Conservation (phyloP, 1,140 invertebrate genomes). For the Thaumatotibia leucotreta region DNA sequence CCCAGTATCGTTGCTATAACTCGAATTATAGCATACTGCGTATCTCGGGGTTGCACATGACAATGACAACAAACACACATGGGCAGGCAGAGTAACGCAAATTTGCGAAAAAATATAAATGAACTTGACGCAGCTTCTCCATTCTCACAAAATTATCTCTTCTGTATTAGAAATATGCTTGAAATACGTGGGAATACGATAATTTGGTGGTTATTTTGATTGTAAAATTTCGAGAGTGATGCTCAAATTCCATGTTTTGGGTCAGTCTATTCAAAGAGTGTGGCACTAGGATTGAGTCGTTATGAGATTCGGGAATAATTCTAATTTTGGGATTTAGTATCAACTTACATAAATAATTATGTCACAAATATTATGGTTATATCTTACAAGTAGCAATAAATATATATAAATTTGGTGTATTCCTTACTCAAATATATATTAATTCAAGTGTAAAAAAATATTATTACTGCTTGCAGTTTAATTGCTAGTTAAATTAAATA, state of each 20-base stretch:
- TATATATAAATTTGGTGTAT: too few relatives aligned
- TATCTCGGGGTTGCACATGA: conserved; percentile 28
- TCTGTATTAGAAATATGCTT: background rate
- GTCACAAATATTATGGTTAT: too few relatives aligned
- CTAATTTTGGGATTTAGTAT: background rate
- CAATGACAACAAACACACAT: conserved; percentile 68
- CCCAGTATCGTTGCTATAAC: conserved; percentile 23
- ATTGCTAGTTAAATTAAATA: too few relatives aligned
- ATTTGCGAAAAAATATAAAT: background rate
- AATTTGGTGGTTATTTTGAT: background rate
- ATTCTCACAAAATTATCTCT: background rate
- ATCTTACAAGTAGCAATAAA: too few relatives aligned
- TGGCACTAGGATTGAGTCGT: background rate
- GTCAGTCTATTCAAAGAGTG: background rate
- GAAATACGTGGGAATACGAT: background rate
- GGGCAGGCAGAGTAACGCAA: conserved; percentile 17
- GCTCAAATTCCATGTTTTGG: background rate
- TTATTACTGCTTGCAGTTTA: too few relatives aligned
- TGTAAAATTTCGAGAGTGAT: background rate
- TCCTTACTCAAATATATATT: too few relatives aligned
- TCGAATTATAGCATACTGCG: conserved; percentile 33
- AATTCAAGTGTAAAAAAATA: too few relatives aligned
- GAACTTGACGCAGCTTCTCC: background rate
- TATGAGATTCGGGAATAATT: background rate
- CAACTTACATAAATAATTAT: conserved; percentile 9